These are phyloP conservation scores for Dromas ardeola DNA, from an alignment of 2,113 vertebrate species.

Conservation along the genomic window DNA sequence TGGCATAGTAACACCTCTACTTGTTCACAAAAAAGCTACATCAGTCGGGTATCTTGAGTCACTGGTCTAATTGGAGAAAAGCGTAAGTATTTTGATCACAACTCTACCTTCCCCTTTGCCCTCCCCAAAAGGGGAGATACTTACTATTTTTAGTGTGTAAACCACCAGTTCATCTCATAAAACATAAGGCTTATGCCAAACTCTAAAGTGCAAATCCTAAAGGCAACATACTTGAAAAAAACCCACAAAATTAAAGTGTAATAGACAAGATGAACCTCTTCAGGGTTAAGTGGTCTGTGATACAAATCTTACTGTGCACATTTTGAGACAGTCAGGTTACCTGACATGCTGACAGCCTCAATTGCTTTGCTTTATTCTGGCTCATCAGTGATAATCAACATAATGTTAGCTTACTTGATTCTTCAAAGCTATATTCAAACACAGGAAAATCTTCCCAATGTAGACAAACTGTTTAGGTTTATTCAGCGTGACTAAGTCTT, in stretches of 20 bases:
- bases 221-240: background rate
- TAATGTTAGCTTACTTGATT: conserved; percentile 9
- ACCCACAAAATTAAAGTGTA: background rate
- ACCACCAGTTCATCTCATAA: background rate
- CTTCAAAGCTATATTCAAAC: background rate
- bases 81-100: background rate
- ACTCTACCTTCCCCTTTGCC: background rate
- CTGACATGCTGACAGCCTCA: background rate
- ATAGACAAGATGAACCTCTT: background rate
- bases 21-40: background rate
- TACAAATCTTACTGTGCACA: background rate
- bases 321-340: background rate
- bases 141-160: background rate
- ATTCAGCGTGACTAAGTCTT: background rate
- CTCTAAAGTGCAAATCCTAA: background rate
- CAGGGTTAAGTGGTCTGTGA: background rate
- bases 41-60: background rate
- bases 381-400: background rate
- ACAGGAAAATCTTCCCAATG: background rate
- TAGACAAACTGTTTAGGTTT: background rate
- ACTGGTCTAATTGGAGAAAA: background rate
- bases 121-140: background rate
- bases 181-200: background rate
- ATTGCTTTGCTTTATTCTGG: background rate
- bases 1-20: background rate